Evolutionary conservation across 2,113 vertebrate species (phyloP).

Genomic region (Chloropsis cyanopogon): DNA sequence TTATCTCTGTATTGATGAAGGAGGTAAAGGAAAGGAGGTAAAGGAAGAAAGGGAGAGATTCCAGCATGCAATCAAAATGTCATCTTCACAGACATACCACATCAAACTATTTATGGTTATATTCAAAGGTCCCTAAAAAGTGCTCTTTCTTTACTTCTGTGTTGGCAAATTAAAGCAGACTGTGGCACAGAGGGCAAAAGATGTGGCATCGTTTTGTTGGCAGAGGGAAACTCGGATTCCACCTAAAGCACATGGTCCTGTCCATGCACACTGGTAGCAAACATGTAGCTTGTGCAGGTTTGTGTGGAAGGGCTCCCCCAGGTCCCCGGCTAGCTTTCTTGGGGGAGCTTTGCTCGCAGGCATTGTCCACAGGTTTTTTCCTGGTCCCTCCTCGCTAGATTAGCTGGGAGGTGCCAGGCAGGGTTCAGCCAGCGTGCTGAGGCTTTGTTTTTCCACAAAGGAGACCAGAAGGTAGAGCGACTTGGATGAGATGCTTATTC

Average conservation of each 20-base stretch:
- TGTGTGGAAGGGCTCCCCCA: too few relatives aligned
- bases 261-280: not conserved
- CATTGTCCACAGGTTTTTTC: too few relatives aligned
- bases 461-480: too few relatives aligned
- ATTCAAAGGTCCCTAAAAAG: not conserved
- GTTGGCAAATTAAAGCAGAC: not conserved
- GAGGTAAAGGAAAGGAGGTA: not conserved
- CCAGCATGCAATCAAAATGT: not conserved
- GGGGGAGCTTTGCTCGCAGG: too few relatives aligned
- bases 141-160: not conserved
- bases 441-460: too few relatives aligned
- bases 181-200: not conserved
- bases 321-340: too few relatives aligned
- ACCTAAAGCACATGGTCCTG: fast-evolving
- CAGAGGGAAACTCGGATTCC: not conserved
- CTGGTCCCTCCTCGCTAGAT: too few relatives aligned
- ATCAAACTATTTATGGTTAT: not conserved
- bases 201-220: not conserved
- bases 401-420: too few relatives aligned
- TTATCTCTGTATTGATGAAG: not conserved
- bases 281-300: fast-evolving
- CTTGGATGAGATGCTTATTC: too few relatives aligned
- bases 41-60: not conserved
- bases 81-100: not conserved
- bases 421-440: too few relatives aligned